Conservation (phyloP, 2,888 invertebrate genomes). For the Andrena hattorfiana region DNA sequence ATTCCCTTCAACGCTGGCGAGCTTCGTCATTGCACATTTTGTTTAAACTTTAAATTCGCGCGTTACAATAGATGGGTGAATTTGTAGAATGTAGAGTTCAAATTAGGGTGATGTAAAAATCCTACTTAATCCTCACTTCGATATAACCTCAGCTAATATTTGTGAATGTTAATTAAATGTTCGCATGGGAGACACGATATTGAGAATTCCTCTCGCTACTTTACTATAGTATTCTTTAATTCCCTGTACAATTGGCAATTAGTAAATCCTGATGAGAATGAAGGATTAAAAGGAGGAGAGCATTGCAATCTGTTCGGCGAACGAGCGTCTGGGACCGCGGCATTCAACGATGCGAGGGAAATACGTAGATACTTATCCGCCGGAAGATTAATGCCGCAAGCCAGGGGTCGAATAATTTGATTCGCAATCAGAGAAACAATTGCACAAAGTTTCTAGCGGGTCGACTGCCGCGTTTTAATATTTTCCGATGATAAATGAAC, state of each 20-base stretch:
- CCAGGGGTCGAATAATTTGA: conserved; percentile 18
- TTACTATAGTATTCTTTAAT: no score
- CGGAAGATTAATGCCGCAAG: neutral
- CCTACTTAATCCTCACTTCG: no score
- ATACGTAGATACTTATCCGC: conserved; percentile 8
- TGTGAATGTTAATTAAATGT: no score
- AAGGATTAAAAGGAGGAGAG: neutral
- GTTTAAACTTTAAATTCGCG: neutral
- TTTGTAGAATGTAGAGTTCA: no score
- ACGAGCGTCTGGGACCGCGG: neutral
- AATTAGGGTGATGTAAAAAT: no score
- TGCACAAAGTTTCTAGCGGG: conserved; percentile 12
- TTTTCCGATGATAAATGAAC: conserved; percentile 38
- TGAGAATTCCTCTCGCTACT: no score
- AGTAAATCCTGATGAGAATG: no score
- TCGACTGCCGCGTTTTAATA: conserved; percentile 19
- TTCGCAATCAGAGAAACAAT: conserved; percentile 32
- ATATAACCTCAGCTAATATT: no score
- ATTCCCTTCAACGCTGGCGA: neutral
- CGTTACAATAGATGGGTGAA: no score
- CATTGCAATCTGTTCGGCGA: neutral
- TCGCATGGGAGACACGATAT: no score
- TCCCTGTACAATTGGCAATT: no score
- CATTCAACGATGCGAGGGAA: conserved; percentile 4
- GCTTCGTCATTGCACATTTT: neutral